Evolutionary conservation across 2,797 vertebrate species (phyloP), one percentile per base, ranked within the genome.

Genomic region (Erethizon dorsatum): DNA sequence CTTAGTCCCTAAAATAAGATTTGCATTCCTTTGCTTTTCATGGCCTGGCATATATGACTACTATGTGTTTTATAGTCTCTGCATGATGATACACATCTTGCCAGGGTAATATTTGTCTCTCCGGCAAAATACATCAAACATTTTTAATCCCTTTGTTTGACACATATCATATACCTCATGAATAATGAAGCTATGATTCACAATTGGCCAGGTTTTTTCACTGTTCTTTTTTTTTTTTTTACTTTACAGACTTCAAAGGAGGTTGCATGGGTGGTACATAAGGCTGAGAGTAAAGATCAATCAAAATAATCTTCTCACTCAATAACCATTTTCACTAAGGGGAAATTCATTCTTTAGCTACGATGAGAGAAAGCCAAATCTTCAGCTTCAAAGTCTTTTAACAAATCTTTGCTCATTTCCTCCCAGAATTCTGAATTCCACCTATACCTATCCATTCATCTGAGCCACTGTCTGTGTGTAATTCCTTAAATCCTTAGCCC

Each of bases 141-240:
- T 86, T 94, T 96, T 85, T 65, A 90, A 97, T 88, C 52, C 71
- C 63, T 93, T 77, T 86, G 86, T 83, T 96, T 96, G 95, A 94
- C 88, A 69, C n/a, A 59, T 5, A 71, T 57, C 78, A 41, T 92
- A 87, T 20, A 94, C 57, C 69, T 97, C 94, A 96, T 95, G 92
- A 97, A 96, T 96, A 97, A 95, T 97, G 92, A 97, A 97, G 69
- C 85, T n/a, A 88, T 83, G 88, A 93, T 57, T 89, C 96, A 95
- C 52, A 94, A 95, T 86, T 95, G 95, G 79, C 85, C 84, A 24
- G 33, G 92, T 83, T 65, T 75, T 93, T 52, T 8, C 0, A 45
- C 14, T 20, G 71, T 61, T 28, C 8, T 37, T 79, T 45, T 31
- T 20, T 82, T 63, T n/a, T 4, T 41, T 77, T 88, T 78, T 47